Base-by-base conservation (phyloP, 1,140 invertebrate species). In the Bombus waltoni region DNA sequence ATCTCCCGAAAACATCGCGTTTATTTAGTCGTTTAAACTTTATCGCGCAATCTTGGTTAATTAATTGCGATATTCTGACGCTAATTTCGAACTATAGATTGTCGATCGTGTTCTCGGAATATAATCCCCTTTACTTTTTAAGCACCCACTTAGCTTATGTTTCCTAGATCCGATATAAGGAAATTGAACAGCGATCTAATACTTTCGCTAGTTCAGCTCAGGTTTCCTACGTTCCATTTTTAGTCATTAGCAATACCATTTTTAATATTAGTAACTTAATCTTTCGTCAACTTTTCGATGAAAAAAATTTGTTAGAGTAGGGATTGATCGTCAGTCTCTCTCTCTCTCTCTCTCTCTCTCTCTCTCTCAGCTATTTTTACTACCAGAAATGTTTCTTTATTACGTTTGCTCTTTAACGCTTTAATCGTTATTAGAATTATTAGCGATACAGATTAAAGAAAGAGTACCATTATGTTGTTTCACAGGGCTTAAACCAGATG, bases 401-500 rank as follows among this genome's bases (percentile, higher is more conserved):
- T 53, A 53, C 47, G 47, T 13, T 18, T 53, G 47, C 5, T 5
- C 6, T 18, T 53, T 53, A 53, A 53, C 25, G 18, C 5, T 59
- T n/a, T 4, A 66, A 66, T 15, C 62, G n/a, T 8, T 32, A 32
- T 66, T 35, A 28, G 22, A 28, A 35, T 18, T 22, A 70, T 53
- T 2, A 53, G 18, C 47, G 47, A 53, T 11, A n/a, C 28, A 9
- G 28, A n/a, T 6, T 40, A 79, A 66, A 65, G 9, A 38, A 40
- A 18, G 22, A 25, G n/a, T n/a, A 1, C 3, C 70, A 0, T 77
- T 57, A 9, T 42, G 81, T 53, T 78, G 32, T 74, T 87, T 76
- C 66, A 4, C 81, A 92, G 91, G 74, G 74, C 13, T n/a, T 80
- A n/a, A 90, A 72, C 25, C 90, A 90, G 35, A 82, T 86, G 40